Evolutionary conservation across 2,888 invertebrate genomes (phyloP).

Genomic region (Diaphora mendica): DNA sequence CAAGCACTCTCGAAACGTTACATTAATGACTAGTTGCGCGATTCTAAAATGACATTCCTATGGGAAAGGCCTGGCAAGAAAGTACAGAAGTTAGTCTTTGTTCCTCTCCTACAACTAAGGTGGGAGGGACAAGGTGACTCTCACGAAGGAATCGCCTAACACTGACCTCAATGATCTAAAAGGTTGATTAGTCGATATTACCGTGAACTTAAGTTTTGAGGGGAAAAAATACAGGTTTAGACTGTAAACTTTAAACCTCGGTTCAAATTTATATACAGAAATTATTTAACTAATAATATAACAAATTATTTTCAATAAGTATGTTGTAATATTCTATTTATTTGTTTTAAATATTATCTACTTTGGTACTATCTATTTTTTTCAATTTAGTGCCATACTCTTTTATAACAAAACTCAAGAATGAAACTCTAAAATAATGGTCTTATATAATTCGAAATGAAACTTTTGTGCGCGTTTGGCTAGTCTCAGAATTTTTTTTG

Average conservation of each 20-base stretch:
- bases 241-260: not conserved
- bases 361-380: constrained; percentile 35
- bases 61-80: too few relatives aligned
- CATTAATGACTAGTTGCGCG: too few relatives aligned
- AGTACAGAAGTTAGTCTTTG: not conserved
- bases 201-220: not conserved
- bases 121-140: not conserved
- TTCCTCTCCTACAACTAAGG: not conserved
- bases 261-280: not conserved
- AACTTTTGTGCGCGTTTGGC: not conserved
- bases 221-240: not conserved
- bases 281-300: not conserved
- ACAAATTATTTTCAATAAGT: not conserved
- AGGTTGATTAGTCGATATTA: not conserved
- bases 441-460: constrained; percentile 11
- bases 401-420: constrained; percentile 16
- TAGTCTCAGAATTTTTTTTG: not conserved
- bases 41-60: too few relatives aligned
- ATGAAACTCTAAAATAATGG: constrained; percentile 21
- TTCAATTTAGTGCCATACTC: constrained; percentile 41
- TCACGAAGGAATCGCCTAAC: too few relatives aligned
- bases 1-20: too few relatives aligned
- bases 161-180: not conserved
- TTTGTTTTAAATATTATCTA: constrained; percentile 12
- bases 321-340: constrained; percentile 13